phyloP scores from a whole-genome alignment of 2,797 vertebrate genomes.

The Gouania willdenowi region DNA sequence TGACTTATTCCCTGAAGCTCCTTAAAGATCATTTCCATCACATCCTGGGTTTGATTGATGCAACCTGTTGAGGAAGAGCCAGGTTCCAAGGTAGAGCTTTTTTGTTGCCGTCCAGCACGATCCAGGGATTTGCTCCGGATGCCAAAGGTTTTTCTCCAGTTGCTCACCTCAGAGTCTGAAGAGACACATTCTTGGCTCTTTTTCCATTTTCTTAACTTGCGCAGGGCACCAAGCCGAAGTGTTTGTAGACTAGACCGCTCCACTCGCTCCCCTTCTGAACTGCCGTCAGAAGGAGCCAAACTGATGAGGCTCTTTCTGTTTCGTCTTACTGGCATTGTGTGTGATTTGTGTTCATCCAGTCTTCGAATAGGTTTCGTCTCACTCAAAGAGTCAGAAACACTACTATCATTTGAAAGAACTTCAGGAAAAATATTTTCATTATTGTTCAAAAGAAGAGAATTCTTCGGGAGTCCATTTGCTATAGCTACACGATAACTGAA shows the following conservation, averaged over 20 bases:
- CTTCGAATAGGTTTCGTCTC: slow-evolving; percentile 80
- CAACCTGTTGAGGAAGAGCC: slow-evolving; percentile 94
- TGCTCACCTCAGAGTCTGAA: slow-evolving; percentile 95
- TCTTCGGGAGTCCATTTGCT: slow-evolving; percentile 91
- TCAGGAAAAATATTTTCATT: slow-evolving; percentile 85
- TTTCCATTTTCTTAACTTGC: slow-evolving; percentile 96
- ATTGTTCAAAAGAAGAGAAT: slow-evolving; percentile 74
- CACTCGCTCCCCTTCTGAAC: slow-evolving; percentile 93
- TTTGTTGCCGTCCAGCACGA: slow-evolving; percentile 87
- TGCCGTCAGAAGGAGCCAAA: slow-evolving; percentile 93
- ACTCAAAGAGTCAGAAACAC: slow-evolving; percentile 85
- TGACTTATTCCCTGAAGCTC: slow-evolving; percentile 99
- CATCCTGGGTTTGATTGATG: slow-evolving; percentile 96
- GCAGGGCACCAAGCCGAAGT: slow-evolving; percentile 88
- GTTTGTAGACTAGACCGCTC: slow-evolving; percentile 85
- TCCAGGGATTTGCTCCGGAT: slow-evolving; percentile 97
- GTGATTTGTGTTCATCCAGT: slow-evolving; percentile 79
- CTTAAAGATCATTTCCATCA: slow-evolving; percentile 99
- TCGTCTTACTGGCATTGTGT: slow-evolving; percentile 94
- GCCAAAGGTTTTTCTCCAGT: slow-evolving; percentile 91
- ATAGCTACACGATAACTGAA: slow-evolving; percentile 98
- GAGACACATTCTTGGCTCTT: slow-evolving; percentile 98
- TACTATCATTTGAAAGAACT: slow-evolving; percentile 86
- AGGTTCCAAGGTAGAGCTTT: slow-evolving; percentile 85
- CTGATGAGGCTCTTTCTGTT: slow-evolving; percentile 96